Percentiles rank a stretch among this genome's conserved stretches.
These are phyloP conservation scores for Aplodontia rufa DNA, from an alignment of 2,113 vertebrate genomes.

Conservation along the genomic window DNA sequence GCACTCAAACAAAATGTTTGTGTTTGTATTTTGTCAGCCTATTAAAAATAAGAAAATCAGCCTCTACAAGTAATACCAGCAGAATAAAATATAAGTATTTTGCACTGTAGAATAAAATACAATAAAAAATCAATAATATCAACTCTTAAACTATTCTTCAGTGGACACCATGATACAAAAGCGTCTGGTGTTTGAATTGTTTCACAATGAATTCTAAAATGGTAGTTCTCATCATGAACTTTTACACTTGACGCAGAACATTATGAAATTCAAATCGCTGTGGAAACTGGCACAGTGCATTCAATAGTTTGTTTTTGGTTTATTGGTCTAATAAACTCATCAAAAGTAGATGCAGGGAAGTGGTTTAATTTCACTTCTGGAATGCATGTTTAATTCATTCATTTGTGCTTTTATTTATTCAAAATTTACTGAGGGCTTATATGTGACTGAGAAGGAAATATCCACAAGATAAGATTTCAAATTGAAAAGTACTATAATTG, in stretches of 20 bases:
- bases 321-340: background rate
- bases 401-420: slow-evolving; percentile 18
- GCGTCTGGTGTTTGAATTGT: background rate
- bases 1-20: slow-evolving; percentile 24
- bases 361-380: background rate
- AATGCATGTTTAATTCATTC: background rate
- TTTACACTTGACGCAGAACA: background rate
- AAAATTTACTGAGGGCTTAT: background rate
- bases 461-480: background rate
- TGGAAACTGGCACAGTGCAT: background rate
- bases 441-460: background rate
- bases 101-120: background rate
- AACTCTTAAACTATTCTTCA: background rate
- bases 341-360: background rate
- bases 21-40: slow-evolving; percentile 48
- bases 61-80: slow-evolving; percentile 2
- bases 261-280: slow-evolving; percentile 6
- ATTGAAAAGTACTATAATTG: background rate
- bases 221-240: background rate
- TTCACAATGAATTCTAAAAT: background rate
- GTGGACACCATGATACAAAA: background rate
- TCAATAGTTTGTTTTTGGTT: background rate
- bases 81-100: background rate
- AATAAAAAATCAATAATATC: background rate
- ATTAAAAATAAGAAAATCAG: slow-evolving; percentile 44